These are phyloP conservation scores for Neoascia interrupta DNA, from an alignment of 2,888 invertebrate species.

Conservation along the genomic window DNA sequence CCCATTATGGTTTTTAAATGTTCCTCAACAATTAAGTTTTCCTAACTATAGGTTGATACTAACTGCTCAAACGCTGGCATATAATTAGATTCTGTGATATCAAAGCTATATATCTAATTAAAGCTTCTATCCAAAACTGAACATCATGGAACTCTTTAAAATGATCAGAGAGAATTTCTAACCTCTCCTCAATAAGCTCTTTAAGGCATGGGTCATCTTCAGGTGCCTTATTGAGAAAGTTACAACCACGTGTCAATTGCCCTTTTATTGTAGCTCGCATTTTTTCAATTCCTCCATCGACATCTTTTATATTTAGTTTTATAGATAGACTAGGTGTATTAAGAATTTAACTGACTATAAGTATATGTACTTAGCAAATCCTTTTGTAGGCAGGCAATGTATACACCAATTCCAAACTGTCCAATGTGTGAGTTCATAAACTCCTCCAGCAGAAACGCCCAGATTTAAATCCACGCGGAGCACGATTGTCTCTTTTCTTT, in stretches of 20 bases:
- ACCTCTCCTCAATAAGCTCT: constrained; percentile 6
- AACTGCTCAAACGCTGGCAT: too few species aligned
- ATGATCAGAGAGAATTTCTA: background rate
- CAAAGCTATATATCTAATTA: too few species aligned
- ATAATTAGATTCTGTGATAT: too few species aligned
- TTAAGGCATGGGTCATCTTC: background rate
- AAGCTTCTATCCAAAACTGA: background rate
- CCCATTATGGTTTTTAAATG: too few species aligned
- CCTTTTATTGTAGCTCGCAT: constrained; percentile 7
- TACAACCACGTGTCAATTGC: constrained; percentile 4
- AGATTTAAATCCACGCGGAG: background rate
- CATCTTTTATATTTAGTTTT: background rate
- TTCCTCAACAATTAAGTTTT: too few species aligned
- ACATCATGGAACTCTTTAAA: background rate
- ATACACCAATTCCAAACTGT: background rate
- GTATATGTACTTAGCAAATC: background rate
- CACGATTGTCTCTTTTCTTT: background rate
- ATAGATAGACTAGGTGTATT: background rate
- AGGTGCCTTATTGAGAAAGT: background rate
- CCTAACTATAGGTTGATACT: too few species aligned
- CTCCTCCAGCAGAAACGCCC: background rate
- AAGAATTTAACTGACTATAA: background rate
- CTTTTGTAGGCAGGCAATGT: background rate
- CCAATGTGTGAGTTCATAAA: too few species aligned
- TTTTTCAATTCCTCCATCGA: constrained; percentile 10